Conservation (phyloP, 2,113 vertebrate species). For the Pseudonaja textilis region DNA sequence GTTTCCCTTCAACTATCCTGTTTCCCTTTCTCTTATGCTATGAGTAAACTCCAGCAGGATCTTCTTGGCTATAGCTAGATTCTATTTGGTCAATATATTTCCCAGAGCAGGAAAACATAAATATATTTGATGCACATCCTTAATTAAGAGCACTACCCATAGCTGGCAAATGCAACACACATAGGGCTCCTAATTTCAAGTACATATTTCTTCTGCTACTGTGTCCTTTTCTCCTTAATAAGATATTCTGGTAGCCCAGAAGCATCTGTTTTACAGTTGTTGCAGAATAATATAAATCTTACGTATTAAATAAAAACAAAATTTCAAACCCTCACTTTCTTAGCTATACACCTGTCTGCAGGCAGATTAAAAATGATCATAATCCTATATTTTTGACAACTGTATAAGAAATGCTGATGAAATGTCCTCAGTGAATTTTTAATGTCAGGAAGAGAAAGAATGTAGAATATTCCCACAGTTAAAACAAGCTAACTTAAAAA, state of each 20-base stretch:
- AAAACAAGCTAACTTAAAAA: constrained; percentile 5
- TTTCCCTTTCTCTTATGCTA: background rate
- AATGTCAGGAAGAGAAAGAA: constrained; percentile 23
- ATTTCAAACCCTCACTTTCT: background rate
- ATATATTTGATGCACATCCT: background rate
- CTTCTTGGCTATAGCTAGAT: background rate
- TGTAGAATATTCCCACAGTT: constrained; percentile 24
- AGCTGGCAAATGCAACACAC: background rate
- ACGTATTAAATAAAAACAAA: background rate
- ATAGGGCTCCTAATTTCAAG: background rate
- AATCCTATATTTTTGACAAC: constrained; percentile 30
- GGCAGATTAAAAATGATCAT: background rate
- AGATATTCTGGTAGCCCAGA: background rate
- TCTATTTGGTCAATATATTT: background rate
- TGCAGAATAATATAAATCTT: constrained; percentile 33
- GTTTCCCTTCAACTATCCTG: background rate
- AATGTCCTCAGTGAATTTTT: constrained; percentile 7
- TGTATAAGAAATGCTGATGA: background rate
- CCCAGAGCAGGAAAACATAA: background rate
- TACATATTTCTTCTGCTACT: background rate
- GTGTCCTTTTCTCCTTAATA: background rate
- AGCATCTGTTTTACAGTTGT: background rate
- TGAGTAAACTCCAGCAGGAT: background rate
- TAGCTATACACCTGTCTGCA: background rate
- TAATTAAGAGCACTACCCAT: too few species aligned